phyloP scores from a whole-genome alignment of 2,888 invertebrate species.

The Drosophila monieri region DNA sequence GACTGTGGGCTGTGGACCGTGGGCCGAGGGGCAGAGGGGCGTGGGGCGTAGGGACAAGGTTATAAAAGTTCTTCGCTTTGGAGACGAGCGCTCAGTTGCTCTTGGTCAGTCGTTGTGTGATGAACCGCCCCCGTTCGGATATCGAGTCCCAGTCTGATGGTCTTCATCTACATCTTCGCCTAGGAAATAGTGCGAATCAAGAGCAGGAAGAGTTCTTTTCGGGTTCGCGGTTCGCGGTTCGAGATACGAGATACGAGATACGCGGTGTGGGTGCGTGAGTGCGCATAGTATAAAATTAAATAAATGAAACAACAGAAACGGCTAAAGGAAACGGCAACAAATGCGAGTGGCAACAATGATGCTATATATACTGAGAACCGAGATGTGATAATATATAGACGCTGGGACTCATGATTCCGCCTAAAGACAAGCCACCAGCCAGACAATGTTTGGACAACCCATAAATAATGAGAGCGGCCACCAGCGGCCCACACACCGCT shows the following conservation, averaged over 20 bases:
- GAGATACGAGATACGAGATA: constrained; percentile 34
- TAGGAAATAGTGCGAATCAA: constrained; percentile 41
- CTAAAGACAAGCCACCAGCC: constrained; percentile 24
- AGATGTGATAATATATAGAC: constrained; percentile 64
- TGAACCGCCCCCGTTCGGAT: constrained; percentile 27
- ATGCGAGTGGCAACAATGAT: constrained; percentile 55
- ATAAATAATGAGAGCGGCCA: constrained; percentile 39
- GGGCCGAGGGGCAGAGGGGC: constrained; percentile 34
- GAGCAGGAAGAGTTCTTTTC: constrained; percentile 43
- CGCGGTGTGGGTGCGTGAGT: constrained; percentile 66
- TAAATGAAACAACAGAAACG: constrained; percentile 62
- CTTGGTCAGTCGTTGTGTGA: constrained; percentile 83
- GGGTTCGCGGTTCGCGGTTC: constrained; percentile 24
- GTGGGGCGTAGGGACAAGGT: constrained; percentile 45
- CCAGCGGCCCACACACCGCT: constrained; percentile 26
- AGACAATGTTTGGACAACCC: constrained; percentile 68
- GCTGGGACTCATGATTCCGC: constrained; percentile 48
- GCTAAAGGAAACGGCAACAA: constrained; percentile 35
- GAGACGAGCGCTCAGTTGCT: constrained; percentile 82
- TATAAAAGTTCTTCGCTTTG: constrained; percentile 82
- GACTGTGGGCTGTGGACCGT: constrained; percentile 24
- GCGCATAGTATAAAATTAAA: constrained; percentile 77
- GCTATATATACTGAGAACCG: constrained; percentile 42
- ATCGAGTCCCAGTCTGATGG: constrained; percentile 21
- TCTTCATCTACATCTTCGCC: constrained; percentile 25